Evolutionary conservation across 2,113 vertebrate genomes (phyloP), one percentile per base, ranked within the genome.

Genomic region (Trinectes maculatus): DNA sequence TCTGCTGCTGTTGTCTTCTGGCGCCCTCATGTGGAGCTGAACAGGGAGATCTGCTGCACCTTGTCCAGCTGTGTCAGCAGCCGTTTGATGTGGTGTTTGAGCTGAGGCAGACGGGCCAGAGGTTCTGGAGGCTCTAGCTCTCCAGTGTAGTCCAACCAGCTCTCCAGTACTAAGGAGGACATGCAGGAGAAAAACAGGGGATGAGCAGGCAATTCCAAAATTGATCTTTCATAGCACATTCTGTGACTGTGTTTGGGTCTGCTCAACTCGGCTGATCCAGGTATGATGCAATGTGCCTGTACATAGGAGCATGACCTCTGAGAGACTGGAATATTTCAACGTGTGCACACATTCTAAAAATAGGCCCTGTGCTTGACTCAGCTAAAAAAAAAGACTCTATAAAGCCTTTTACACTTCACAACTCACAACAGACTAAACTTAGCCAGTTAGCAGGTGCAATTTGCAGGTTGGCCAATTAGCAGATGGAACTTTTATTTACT

Each of bases 111-210:
- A 37, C 97, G 93, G 34, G 96, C 95, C 43, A 99, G 89, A 0
- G 97, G 97, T 56, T 99, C 96, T 0, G 97, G 97, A 16, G 97
- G 97, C 66, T 99, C 96, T 91, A 99, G 89, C 74, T 99, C 97
- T 57, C 97, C 97, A 0, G 96, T 98, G 78, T 96, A 99, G 92
- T 99, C 96, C 90, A 99, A 91, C 95, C 96, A 99, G 63, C 96
- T 98, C 89, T 99, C 97, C 84, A 99, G 73, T 76, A 99, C 97
- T 99, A 64, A 69, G 47, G 60, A 51, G 7, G 48, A 48, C 1
- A 7, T 46, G 24, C 36, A 56, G 31, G 28, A 1, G 16, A 46
- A 37, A 22, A 28, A 33, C 1, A 29, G 48, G 16, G 47, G 3
- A 25, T 62, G 15, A 71, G 8, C 1, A 51, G n/a, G n/a, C n/a